These are phyloP conservation scores for Ctena decussata DNA, from an alignment of 2,888 invertebrate genomes.

Conservation along the genomic window DNA sequence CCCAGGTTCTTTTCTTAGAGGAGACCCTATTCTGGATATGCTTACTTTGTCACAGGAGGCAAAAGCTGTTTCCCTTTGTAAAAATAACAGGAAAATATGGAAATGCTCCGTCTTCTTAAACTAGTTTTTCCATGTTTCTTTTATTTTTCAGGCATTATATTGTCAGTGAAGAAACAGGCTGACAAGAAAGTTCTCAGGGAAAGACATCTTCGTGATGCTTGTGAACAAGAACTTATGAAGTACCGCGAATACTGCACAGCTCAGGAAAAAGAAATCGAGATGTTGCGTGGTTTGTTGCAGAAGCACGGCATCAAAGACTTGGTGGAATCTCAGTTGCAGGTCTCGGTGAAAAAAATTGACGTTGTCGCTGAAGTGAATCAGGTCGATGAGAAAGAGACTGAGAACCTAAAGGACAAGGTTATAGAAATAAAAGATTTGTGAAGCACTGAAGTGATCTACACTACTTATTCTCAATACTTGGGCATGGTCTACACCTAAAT, in stretches of 20 bases:
- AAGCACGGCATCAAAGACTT: constrained; percentile 84
- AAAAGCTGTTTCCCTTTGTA: too few species aligned
- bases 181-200: constrained; percentile 85
- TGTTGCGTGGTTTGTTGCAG: constrained; percentile 82
- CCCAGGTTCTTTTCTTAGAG: too few species aligned
- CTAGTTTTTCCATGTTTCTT: too few species aligned
- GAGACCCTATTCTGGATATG: too few species aligned
- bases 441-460: too few species aligned
- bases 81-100: too few species aligned
- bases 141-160: constrained; percentile 79
- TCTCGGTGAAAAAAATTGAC: constrained; percentile 76
- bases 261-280: constrained; percentile 86
- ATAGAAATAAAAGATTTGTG: too few species aligned
- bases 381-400: constrained; percentile 47
- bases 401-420: too few species aligned
- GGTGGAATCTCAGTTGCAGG: constrained; percentile 72
- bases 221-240: constrained; percentile 86
- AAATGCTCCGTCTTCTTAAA: too few species aligned
- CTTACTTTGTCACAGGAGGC: neutral
- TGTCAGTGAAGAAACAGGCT: constrained; percentile 86
- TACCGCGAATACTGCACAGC: constrained; percentile 85
- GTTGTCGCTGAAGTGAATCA: constrained; percentile 84
- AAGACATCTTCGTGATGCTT: constrained; percentile 79
- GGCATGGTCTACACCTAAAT: too few species aligned
- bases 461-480: too few species aligned